Evolutionary conservation across 2,113 vertebrate genomes (phyloP), one percentile per base, ranked within the genome.

Genomic region (Haemorhous mexicanus): DNA sequence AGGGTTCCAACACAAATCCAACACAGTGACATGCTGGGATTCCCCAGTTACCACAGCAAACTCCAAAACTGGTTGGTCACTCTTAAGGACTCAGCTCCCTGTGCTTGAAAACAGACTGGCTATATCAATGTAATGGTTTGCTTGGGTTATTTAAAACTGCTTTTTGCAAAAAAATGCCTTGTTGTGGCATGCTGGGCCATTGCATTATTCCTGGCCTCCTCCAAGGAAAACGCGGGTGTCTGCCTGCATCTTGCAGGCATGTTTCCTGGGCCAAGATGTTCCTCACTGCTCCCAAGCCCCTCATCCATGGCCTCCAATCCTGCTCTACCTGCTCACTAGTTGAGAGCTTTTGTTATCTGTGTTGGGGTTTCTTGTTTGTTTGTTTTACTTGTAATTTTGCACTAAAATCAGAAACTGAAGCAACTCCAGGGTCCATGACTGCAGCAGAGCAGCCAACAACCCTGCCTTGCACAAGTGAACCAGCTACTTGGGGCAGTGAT

Each of bases 341-440:
- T 44, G 4, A 49, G 15, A 0, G 1, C 2, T 16, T 59, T 23
- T 21, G 10, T 0, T 62, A 62, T 69, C 1, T 0, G 5, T 41
- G 28, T 33, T 13, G 2, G 5, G 0, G 1, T 28, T 37, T 39
- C 35, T 56, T 46, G 26, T 35, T 35, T 35, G 13, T 4, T 50
- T 52, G 6, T 16, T 13, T 68, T n/a, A 37, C 14, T 64, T 92
- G 46, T 41, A 35, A 61, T 58, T 73, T 76, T 66, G 22, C 46
- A 74, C 3, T 86, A 58, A 32, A 63, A 86, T 37, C 24, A 74
- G 22, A 66, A 81, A 64, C 13, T 19, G 43, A 68, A 56, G 9
- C 23, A 74, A 49, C 79, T 61, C 30, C 58, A 24, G 32, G 7
- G 13, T 23, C 21, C 39, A 15, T 43, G 37, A 66, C 37, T 70